A percentile compares a stretch with the other conserved stretches of the same genome.
Evolutionary conservation across 2,113 vertebrate genomes (phyloP).

Genomic region (Eulemur macaco): DNA sequence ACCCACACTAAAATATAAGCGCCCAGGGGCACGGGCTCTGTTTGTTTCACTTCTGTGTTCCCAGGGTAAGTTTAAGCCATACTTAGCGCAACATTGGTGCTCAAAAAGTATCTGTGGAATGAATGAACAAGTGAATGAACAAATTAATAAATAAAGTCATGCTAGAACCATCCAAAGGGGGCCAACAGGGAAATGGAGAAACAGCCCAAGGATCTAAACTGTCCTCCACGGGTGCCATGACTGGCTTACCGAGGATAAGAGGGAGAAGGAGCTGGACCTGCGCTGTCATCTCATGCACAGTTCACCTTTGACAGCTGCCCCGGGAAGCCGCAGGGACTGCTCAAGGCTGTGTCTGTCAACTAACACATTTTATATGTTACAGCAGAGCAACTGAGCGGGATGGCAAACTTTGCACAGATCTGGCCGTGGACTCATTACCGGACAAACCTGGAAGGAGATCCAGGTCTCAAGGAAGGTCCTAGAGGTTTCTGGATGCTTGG

Average conservation of each 20-base stretch:
- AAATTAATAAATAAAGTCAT: not conserved
- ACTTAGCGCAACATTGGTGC: not conserved
- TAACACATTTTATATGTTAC: not conserved
- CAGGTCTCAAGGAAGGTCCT: not conserved
- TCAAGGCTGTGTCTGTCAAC: slow-evolving; percentile 29
- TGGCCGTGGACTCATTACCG: not conserved
- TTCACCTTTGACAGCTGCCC: not conserved
- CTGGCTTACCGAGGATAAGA: not conserved
- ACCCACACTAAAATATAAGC: not conserved
- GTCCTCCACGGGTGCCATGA: rapidly evolving
- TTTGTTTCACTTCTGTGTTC: not conserved
- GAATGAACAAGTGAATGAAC: not conserved
- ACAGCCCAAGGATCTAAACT: not conserved
- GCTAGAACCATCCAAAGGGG: not conserved
- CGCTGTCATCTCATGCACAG: rapidly evolving
- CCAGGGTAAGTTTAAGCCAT: not conserved
- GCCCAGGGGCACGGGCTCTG: not conserved
- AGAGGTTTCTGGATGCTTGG: not conserved
- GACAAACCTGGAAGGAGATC: not conserved
- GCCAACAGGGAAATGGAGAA: not conserved
- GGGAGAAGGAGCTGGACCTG: not conserved
- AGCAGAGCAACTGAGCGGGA: not conserved
- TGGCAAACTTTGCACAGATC: slow-evolving; percentile 31
- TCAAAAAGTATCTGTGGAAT: not conserved
- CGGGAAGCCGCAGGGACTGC: slow-evolving; percentile 8